phyloP scores from a whole-genome alignment of 2,113 vertebrate genomes.

The Nematolebias whitei region DNA sequence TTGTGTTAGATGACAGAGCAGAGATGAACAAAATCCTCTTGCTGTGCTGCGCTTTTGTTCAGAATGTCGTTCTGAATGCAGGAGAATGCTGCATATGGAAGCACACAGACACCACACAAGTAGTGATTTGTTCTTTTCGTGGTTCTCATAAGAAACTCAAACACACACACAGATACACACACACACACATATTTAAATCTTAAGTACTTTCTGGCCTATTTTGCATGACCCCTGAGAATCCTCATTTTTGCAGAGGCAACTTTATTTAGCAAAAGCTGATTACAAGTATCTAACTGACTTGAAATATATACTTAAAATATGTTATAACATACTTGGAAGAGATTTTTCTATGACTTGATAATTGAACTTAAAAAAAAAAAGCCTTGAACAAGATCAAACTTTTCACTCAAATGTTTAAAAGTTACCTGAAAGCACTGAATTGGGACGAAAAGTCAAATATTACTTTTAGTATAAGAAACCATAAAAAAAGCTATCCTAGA shows the following conservation, averaged over 20 bases:
- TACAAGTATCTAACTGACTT: not conserved
- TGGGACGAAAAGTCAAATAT: slow-evolving; percentile 41
- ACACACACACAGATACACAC: slow-evolving; percentile 2
- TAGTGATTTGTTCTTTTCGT: not conserved
- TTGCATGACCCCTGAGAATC: slow-evolving; percentile 8
- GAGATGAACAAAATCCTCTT: slow-evolving; percentile 31
- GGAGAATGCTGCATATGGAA: slow-evolving; percentile 6
- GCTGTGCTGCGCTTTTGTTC: slow-evolving; percentile 27
- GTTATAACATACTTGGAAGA: not conserved
- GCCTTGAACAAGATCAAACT: not conserved
- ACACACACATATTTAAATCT: slow-evolving; percentile 10
- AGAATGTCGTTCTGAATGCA: slow-evolving; percentile 31
- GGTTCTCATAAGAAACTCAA: not conserved
- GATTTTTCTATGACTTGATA: not conserved
- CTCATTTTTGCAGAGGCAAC: slow-evolving; percentile 1
- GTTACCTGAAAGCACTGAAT: not conserved
- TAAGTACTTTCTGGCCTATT: slow-evolving; percentile 20
- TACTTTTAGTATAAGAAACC: slow-evolving; percentile 20
- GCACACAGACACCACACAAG: slow-evolving; percentile 15
- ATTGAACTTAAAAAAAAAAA: not conserved
- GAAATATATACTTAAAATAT: not conserved
- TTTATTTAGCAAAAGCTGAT: not conserved
- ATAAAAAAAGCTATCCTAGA: slow-evolving; percentile 33
- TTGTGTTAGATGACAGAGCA: slow-evolving; percentile 37
- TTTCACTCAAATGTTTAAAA: not conserved